phyloP scores from a whole-genome alignment of 2,888 invertebrate species.

The Melanargia galathea region DNA sequence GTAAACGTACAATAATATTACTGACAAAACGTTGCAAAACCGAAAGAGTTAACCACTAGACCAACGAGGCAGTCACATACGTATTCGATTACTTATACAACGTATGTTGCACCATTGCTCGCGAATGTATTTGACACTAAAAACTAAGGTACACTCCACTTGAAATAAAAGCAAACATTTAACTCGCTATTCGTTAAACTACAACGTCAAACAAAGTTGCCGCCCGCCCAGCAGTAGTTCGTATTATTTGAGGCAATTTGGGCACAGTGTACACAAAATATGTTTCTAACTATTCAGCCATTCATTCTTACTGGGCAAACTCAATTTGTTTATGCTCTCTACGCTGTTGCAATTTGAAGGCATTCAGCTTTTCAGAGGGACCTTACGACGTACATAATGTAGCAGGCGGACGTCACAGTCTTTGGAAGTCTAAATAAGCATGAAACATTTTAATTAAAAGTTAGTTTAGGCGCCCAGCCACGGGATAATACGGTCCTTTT shows the following conservation, averaged over 20 bases:
- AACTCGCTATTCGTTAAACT: neutral
- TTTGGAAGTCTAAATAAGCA: conserved; percentile 31
- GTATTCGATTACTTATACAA: too few relatives aligned
- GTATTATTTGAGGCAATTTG: neutral
- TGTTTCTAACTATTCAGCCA: neutral
- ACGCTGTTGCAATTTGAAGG: conserved; percentile 6
- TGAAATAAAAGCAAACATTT: too few relatives aligned
- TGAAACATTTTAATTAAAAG: conserved; percentile 34
- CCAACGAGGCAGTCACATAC: too few relatives aligned
- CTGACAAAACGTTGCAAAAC: too few relatives aligned
- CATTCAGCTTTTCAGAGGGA: conserved; percentile 4
- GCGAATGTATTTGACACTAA: too few relatives aligned
- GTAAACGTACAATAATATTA: too few relatives aligned
- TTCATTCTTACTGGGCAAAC: conserved; percentile 6
- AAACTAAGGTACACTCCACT: too few relatives aligned
- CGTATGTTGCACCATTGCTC: too few relatives aligned
- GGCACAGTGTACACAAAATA: neutral
- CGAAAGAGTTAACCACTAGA: too few relatives aligned
- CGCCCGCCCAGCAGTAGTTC: neutral
- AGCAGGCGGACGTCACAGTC: conserved; percentile 10
- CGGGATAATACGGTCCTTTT: neutral
- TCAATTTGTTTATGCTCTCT: neutral
- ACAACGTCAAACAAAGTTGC: neutral
- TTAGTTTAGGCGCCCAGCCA: conserved; percentile 7
- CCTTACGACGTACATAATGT: conserved; percentile 2